Percentiles rank a stretch among this genome's conserved stretches.
These are phyloP conservation scores for Solenodon paradoxus DNA, from an alignment of 2,113 vertebrate species.

Conservation along the genomic window DNA sequence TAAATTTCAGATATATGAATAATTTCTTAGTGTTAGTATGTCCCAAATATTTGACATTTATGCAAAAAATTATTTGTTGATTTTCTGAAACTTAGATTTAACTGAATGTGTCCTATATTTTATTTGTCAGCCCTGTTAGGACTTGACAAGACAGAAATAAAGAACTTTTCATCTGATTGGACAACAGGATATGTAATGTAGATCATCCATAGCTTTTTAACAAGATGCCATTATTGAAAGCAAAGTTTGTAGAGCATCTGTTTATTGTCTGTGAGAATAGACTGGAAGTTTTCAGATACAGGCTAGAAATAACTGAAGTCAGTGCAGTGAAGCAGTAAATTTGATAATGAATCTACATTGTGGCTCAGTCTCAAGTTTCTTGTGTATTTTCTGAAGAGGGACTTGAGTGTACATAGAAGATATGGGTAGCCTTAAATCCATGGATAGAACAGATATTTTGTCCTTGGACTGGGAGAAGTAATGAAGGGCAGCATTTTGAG, in stretches of 20 bases:
- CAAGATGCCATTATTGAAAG: background rate
- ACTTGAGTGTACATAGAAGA: background rate
- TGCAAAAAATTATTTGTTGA: background rate
- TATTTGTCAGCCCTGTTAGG: background rate
- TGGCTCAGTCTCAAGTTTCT: background rate
- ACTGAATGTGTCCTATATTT: background rate
- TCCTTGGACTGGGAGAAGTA: background rate
- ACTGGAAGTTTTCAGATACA: background rate
- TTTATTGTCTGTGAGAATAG: background rate
- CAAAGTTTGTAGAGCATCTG: background rate
- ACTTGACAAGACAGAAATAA: background rate
- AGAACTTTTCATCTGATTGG: background rate
- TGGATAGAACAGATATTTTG: background rate
- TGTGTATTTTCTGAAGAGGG: background rate
- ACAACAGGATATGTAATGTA: background rate
- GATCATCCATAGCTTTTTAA: background rate
- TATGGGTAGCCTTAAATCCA: background rate
- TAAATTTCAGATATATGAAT: background rate
- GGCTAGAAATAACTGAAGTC: background rate
- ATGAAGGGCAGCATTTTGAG: background rate
- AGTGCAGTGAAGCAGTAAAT: background rate
- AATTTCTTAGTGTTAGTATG: background rate
- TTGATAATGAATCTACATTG: background rate
- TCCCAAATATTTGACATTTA: background rate
- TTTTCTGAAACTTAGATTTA: conserved; percentile 23